Conservation (phyloP, 1,140 invertebrate genomes). For the Scylla paramamosain region DNA sequence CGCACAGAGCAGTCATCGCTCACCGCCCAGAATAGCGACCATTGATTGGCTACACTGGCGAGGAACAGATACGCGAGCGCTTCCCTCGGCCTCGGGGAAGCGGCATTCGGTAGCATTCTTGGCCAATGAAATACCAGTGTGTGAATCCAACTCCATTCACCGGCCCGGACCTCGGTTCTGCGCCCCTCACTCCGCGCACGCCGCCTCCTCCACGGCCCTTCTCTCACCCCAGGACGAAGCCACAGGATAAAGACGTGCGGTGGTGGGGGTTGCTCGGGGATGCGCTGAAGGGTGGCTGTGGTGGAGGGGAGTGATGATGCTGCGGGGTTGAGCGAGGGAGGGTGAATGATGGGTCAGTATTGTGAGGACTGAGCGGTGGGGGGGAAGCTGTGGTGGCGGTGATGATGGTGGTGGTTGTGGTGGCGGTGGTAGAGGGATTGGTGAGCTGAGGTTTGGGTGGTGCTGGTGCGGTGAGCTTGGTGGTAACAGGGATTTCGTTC, state of each 20-base stretch:
- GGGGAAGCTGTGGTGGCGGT: not conserved
- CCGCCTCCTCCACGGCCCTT: not conserved
- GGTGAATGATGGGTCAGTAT: not conserved
- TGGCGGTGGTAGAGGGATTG: not conserved
- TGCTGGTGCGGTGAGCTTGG: not conserved
- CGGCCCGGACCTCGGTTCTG: conserved; percentile 14
- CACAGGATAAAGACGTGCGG: not conserved
- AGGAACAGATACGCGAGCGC: conserved; percentile 27
- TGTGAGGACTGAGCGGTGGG: not conserved
- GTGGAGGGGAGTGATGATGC: not conserved
- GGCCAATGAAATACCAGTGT: conserved; percentile 64
- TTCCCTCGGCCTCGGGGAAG: not conserved
- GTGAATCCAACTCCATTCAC: conserved; percentile 66
- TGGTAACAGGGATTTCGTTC: no score
- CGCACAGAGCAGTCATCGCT: not conserved
- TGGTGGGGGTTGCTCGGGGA: not conserved
- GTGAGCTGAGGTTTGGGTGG: not conserved
- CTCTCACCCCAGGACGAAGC: not conserved
- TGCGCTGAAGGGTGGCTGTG: not conserved
- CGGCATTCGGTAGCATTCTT: conserved; percentile 66
- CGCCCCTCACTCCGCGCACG: not conserved
- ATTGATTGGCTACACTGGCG: conserved; percentile 36
- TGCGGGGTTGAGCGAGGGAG: not conserved
- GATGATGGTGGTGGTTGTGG: not conserved
- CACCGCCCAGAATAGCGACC: not conserved